Conservation (phyloP, 2,797 vertebrate genomes). For the Esox masquinongy region DNA sequence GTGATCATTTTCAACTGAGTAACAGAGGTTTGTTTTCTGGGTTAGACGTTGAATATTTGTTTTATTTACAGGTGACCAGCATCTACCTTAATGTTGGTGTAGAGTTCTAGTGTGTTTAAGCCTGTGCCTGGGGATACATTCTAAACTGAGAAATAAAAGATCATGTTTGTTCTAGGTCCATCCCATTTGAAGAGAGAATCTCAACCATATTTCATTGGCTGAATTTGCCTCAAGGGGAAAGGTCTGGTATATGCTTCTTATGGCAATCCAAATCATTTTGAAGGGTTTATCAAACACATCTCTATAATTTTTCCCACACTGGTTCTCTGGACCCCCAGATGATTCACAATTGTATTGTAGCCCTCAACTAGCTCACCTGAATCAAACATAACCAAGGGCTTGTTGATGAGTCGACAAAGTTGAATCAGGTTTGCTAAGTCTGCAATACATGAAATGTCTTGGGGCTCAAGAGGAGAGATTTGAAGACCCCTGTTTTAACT, state of each 20-base stretch:
- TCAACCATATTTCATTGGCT: constrained; percentile 83
- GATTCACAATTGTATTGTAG: too few species aligned
- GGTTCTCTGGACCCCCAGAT: too few species aligned
- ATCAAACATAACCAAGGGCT: too few species aligned
- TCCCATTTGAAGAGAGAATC: constrained; percentile 78
- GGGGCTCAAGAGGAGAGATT: too few species aligned
- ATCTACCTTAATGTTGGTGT: neutral
- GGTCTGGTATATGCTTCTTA: constrained; percentile 70
- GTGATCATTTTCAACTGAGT: too few species aligned
- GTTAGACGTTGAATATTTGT: neutral
- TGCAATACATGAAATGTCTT: too few species aligned
- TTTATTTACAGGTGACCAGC: neutral
- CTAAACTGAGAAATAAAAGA: neutral
- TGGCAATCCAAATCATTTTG: neutral
- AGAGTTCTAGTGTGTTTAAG: neutral
- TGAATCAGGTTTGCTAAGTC: too few species aligned
- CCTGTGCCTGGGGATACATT: constrained; percentile 1
- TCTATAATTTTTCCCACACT: neutral
- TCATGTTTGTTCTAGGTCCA: constrained; percentile 58
- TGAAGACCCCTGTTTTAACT: too few species aligned
- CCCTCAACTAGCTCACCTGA: too few species aligned
- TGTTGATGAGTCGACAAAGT: too few species aligned
- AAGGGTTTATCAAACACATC: neutral
- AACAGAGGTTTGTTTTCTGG: too few species aligned
- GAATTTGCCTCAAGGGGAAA: constrained; percentile 73